These are phyloP conservation scores for Pammene aurita DNA, from an alignment of 2,888 invertebrate genomes.

Conservation along the genomic window DNA sequence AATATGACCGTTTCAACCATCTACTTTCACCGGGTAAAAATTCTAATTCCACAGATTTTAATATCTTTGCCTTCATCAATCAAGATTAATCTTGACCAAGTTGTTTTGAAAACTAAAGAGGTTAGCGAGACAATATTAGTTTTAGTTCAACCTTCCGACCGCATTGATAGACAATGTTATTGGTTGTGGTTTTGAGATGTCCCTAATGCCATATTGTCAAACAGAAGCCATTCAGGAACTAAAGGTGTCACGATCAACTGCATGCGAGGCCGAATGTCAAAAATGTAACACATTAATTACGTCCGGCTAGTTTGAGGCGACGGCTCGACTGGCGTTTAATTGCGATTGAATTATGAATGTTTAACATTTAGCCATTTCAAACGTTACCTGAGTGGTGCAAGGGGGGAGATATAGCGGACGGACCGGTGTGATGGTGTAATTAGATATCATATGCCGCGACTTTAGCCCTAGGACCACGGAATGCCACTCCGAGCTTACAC, in stretches of 20 bases:
- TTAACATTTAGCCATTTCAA: constrained; percentile 58
- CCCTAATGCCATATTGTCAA: background rate
- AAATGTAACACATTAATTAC: constrained; percentile 33
- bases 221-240: background rate
- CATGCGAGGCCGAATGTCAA: constrained; percentile 25
- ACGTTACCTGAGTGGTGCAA: constrained; percentile 41
- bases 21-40: too few species aligned
- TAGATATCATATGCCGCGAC: too few species aligned
- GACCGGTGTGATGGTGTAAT: background rate
- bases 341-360: constrained; percentile 76
- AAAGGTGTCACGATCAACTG: constrained; percentile 5
- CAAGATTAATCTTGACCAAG: too few species aligned
- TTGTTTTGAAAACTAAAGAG: too few species aligned
- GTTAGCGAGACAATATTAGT: too few species aligned
- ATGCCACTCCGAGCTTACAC: too few species aligned
- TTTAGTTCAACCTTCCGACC: too few species aligned
- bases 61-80: too few species aligned
- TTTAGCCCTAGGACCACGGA: too few species aligned
- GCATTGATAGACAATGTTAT: background rate
- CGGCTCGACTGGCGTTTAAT: constrained; percentile 59
- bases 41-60: too few species aligned
- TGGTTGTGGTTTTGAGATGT: background rate
- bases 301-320: constrained; percentile 38
- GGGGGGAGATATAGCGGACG: constrained; percentile 40
- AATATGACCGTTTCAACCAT: too few species aligned